Evolutionary conservation across 2,888 invertebrate species (phyloP), one percentile per base, ranked within the genome.

Genomic region (Willowsia nigromaculata): DNA sequence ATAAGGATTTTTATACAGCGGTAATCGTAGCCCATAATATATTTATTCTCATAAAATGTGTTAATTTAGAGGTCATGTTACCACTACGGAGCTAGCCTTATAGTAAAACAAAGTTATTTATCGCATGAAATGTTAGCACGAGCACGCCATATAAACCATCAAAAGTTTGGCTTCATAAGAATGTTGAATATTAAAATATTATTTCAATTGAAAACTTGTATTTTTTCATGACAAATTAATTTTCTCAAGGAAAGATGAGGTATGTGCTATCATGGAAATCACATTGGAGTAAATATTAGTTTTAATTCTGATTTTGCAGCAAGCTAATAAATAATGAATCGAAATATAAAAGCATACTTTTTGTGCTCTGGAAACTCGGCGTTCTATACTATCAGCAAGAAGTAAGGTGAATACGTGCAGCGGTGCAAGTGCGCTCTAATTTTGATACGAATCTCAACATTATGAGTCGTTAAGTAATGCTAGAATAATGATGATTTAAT

Each of bases 31-130:
- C n/a, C n/a, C n/a, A n/a, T n/a, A n/a, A n/a, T n/a, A n/a, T n/a
- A n/a, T n/a, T n/a, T n/a, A n/a, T n/a, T n/a, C n/a, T n/a, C n/a
- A n/a, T 13, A 71, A 40, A 6, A 30, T 30, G 18, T 40, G 33
- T 71, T 40, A 71, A 71, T 71, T 33, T 71, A 40, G 43, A 71
- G 71, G 71, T 71, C 71, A 71, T 18, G 18, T 53, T 53, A 22
- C 53, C 13, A 3, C 43, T n/a, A n/a, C n/a, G n/a, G n/a, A n/a
- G n/a, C n/a, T n/a, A n/a, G n/a, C n/a, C n/a, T n/a, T n/a, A 43
- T 9, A 43, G 43, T 13, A 9, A 43, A 43, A 1, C 11, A 43
- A 9, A 13, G 13, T 3, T 13, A 43, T 43, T 9, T 43, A 43
- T 43, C 9, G 13, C 9, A 43, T 43, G 9, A 43, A 13, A 9